phyloP scores from a whole-genome alignment of 2,888 invertebrate genomes.

The Hoplodrina blanda region DNA sequence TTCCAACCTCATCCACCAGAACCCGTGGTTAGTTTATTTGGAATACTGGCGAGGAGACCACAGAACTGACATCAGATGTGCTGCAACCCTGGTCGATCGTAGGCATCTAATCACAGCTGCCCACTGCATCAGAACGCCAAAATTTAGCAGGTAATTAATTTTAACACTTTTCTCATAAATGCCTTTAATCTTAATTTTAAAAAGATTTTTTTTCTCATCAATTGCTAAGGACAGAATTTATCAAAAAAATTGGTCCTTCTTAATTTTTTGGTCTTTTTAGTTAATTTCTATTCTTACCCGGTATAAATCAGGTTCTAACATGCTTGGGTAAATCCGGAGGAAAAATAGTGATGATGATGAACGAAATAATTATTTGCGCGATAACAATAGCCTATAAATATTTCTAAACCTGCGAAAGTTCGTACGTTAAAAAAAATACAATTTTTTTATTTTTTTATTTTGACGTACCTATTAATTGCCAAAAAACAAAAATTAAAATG shows the following conservation, averaged over 20 bases:
- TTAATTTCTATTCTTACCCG: no score
- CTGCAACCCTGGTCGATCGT: constrained; percentile 64
- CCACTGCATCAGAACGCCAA: constrained; percentile 68
- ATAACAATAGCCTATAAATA: not conserved
- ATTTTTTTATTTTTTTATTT: no score
- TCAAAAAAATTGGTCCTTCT: not conserved
- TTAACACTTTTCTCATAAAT: not conserved
- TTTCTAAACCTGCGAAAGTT: not conserved
- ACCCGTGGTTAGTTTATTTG: constrained; percentile 72
- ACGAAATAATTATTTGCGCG: not conserved
- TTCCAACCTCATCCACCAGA: constrained; percentile 66
- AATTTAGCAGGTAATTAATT: constrained; percentile 53
- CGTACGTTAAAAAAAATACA: no score
- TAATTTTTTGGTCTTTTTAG: not conserved
- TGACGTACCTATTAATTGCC: no score
- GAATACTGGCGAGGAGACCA: constrained; percentile 65
- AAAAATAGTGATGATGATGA: not conserved
- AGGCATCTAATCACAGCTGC: constrained; percentile 72
- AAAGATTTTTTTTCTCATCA: not conserved
- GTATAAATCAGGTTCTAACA: not conserved
- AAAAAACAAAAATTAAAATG: no score
- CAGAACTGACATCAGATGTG: constrained; percentile 62
- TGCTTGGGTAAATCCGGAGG: constrained; percentile 1
- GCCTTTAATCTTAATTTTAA: not conserved
- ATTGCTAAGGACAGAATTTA: no score